Conservation (phyloP, 2,797 vertebrate species). For the Gastrophryne carolinensis region DNA sequence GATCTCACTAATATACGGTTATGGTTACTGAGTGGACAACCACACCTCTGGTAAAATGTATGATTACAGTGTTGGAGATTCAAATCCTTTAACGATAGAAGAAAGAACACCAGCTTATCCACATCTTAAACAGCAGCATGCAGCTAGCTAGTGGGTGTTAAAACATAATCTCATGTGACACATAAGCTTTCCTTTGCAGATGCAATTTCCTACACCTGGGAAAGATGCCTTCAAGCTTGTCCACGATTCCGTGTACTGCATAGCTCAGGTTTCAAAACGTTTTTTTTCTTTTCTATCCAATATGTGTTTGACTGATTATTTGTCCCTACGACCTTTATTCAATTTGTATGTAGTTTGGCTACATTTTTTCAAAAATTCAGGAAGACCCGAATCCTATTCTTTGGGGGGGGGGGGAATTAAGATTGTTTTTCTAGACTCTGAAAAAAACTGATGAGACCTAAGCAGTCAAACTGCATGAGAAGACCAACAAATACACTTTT, state of each 20-base stretch:
- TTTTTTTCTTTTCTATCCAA: neutral
- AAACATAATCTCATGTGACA: slow-evolving; percentile 45
- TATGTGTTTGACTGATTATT: neutral
- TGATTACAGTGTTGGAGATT: slow-evolving; percentile 45
- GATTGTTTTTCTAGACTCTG: too few species aligned
- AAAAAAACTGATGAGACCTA: too few species aligned
- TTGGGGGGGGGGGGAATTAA: too few species aligned
- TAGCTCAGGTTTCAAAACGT: slow-evolving; percentile 7
- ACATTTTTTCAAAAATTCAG: too few species aligned
- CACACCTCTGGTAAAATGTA: slow-evolving; percentile 25
- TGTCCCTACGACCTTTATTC: too few species aligned
- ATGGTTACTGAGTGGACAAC: slow-evolving; percentile 13
- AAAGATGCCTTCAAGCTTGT: slow-evolving; percentile 24
- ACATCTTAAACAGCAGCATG: slow-evolving; percentile 17
- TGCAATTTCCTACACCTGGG: slow-evolving; percentile 33
- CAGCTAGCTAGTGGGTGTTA: slow-evolving; percentile 30
- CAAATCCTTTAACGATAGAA: slow-evolving; percentile 24
- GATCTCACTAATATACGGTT: slow-evolving; percentile 27
- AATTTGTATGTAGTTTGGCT: too few species aligned
- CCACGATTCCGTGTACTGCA: neutral
- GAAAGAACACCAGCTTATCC: neutral
- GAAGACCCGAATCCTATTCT: too few species aligned
- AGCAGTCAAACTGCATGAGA: too few species aligned
- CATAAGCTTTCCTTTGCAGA: slow-evolving; percentile 21
- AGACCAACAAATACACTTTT: too few species aligned